Base-by-base conservation (phyloP, 2,888 invertebrate species). In the Pterostichus madidus region DNA sequence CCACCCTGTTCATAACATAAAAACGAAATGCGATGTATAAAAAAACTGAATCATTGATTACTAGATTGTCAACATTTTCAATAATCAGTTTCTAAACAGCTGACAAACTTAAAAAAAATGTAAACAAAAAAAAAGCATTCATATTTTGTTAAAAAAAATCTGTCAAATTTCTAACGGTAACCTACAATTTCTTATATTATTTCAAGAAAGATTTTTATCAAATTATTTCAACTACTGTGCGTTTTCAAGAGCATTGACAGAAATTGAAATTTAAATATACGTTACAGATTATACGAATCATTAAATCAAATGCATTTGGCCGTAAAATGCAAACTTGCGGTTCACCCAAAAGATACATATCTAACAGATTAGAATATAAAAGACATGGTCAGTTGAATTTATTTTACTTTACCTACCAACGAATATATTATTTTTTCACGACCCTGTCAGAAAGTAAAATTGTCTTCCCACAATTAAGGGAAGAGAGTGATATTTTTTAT, bases 351-450 rank as follows among this genome's bases (percentile, higher is more conserved):
- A 75, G 78, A 78, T 78, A 78, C 78, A 78, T 78, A 78, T 78
- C 78, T 59, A 78, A 17, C 44, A 46, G 78, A 78, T 78, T 78
- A 78, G 35, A 15, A n/a, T 39, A 78, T 46, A 56, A 59, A 59
- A 46, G 59, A 59, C 31, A 49, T 78, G 78, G 78, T 78, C 78
- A 78, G 10, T 13, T 61, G 15, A 39, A 61, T 39, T 8, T 39
- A 39, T 5, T 24, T 52, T 10, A 56, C 11, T 35, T 13, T n/a
- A 73, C 17, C 44, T 44, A 71, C 39, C 17, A 39, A 39, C 39
- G 6, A 39, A 7, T 39, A 35, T 35, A n/a, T 35, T 35, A 35
- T 39, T 39, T 39, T 39, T 39, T 24, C 24, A 24, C 24, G 3
- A 24, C 3, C 24, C 24, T 24, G 24, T 24, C 24, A 24, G 24